Base-by-base conservation (phyloP, 2,888 invertebrate genomes). In the Sarcophaga caerulescens region DNA sequence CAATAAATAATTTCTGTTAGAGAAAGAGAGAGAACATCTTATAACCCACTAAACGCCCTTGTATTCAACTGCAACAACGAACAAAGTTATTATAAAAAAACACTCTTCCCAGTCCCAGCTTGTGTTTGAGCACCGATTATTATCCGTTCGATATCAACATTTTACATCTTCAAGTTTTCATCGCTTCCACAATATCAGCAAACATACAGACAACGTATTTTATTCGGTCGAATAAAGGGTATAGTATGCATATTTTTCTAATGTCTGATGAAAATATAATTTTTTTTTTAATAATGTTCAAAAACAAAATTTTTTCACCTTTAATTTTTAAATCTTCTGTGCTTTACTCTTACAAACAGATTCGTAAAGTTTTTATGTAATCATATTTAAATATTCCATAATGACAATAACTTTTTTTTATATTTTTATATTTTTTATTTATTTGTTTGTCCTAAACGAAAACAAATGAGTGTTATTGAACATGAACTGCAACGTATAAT, bases 381-480 rank as follows among this genome's bases (percentile, higher is more conserved):
- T 45, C 76, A 25, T 77, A 74, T 74, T 68, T 45, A 62, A 21
- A 70, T 47, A 63, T 57, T 73, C 62, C 19, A 75, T 79, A 84
- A 70, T 84, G 57, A 84, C 84, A 84, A 63, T 82, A 82, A 75
- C 45, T 25, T 47, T 57, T 73, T 83, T 79, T 74, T 73, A 23
- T 52, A 19, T 75, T 4, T 78, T 79, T 84, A 57, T 84, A 25
- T 78, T 69, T 76, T 77, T 80, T 74, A 68, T 78, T 83, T 63
- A 70, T 35, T 68, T 79, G 73, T 77, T 80, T 74, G 73, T 78
- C 75, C 74, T 70, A 70, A 70, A 57, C 69, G 63, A 69, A 69
- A 65, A 59, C 11, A 71, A 84, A 79, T 79, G 75, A 84, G 84
- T 79, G 69, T 84, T 75, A 65, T 70, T 75, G 52, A 83, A 73